Evolutionary conservation across 92 coral and sea anemone species (phyloP).

Genomic region (Epizoanthus rinbou): DNA sequence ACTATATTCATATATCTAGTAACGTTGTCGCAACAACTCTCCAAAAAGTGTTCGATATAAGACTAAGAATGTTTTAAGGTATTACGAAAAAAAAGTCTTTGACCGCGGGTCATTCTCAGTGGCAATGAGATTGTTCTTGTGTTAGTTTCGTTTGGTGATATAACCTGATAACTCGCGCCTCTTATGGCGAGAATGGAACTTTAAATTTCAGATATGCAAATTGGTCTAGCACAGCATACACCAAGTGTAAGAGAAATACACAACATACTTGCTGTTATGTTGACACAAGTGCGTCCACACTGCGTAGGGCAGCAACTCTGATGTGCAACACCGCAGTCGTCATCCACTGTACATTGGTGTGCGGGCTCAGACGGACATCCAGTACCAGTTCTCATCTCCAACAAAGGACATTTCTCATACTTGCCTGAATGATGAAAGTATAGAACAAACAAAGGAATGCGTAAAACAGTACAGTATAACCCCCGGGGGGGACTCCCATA

Average conservation of each 20-base stretch:
- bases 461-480: too few species aligned
- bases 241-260: background rate
- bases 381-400: background rate
- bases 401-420: constrained; percentile 17
- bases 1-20: background rate
- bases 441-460: background rate
- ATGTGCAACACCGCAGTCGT: constrained; percentile 56
- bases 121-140: too few species aligned
- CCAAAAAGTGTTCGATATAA: too few species aligned
- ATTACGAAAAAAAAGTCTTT: too few species aligned
- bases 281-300: constrained; percentile 67
- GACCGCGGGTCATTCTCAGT: too few species aligned
- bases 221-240: background rate
- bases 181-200: background rate
- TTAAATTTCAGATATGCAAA: background rate
- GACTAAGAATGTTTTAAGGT: too few species aligned
- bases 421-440: constrained; percentile 1
- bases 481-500: too few species aligned
- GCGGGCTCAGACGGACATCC: constrained; percentile 50
- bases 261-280: constrained; percentile 55
- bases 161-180: too few species aligned
- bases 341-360: constrained; percentile 70
- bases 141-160: too few species aligned
- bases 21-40: too few species aligned
- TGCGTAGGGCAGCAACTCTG: constrained; percentile 68